Evolutionary conservation across 2,113 vertebrate genomes (phyloP), one percentile per base, ranked within the genome.

Genomic region (Pluvialis apricaria): DNA sequence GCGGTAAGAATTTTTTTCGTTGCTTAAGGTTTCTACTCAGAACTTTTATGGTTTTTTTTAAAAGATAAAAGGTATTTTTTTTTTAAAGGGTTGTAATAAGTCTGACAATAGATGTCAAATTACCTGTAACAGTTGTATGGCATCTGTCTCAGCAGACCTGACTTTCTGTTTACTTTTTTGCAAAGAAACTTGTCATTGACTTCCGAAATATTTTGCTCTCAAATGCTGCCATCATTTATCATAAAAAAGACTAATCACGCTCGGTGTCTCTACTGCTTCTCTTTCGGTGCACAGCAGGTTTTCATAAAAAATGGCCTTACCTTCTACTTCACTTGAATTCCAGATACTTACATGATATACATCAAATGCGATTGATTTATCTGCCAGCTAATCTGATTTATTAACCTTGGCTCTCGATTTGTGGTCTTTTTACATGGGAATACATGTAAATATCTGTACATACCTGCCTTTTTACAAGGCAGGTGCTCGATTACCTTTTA

Each of bases 1-100:
- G 95, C 97, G 99, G 99, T 99, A 94, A 76, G 97, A 82, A 25
- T 52, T 52, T 42, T 54, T 26, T 64, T 87, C 70, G n/a, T 90
- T 86, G 12, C 32, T 85, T 64, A 65, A 62, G 8, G 25, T 77
- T 83, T 84, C 47, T 77, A 47, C 82, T 75, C 22, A n/a, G 36
- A 82, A 38, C 15, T 66, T 62, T 1, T 13, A 38, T 2, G 79
- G 4, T 14, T 28, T 38, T 34, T 45, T n/a, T 28, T 17, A 42
- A 76, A 71, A 83, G 58, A 54, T 1, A 25, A 31, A 65, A 25
- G 4, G 6, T 54, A 0, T 22, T 24, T 65, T 64, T 83, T 77
- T 44, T 14, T 24, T 2, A 6, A 76, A 22, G 34, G 13, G 2
- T 61, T 62, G 17, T 55, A 38, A 8, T 36, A 51, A 42, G 11